Evolutionary conservation across 2,113 vertebrate species (phyloP), one percentile per base, ranked within the genome.

Genomic region (Spermophilus dauricus): DNA sequence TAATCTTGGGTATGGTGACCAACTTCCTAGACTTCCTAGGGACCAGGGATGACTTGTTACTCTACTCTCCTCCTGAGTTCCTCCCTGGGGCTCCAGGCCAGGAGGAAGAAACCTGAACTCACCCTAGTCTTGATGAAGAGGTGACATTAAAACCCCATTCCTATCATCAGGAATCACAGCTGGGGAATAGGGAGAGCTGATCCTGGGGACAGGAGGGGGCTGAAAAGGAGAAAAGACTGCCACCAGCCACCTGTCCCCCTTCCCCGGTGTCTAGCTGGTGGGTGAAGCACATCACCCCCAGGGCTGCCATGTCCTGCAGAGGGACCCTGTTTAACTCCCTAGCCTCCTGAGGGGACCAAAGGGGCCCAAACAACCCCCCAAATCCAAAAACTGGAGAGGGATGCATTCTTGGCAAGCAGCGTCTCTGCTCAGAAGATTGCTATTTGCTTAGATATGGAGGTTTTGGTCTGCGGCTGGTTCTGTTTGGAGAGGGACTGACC

Each of bases 401-500:
- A 65, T 5, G 3, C 72, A 53, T 58, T 70, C 67, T 56, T 69
- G 58, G 86, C 61, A 70, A 2, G 67, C 45, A 7, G 42, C 16
- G 4, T 39, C 61, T 94, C 58, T 17, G 2, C 67, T 80, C 5
- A 30, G 85, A 65, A n/a, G 65, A 20, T 37, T 84, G 32, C 93
- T 72, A 0, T 92, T 95, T 92, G 88, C 85, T 90, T 75, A 34
- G 51, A 45, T 58, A 18, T 2, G 39, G 84, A 45, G 13, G 65
- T 72, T 88, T 90, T 20, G 39, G 37, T 42, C 90, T 75, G 69
- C 5, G 0, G 58, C 48, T 75, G 4, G 1, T 72, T 67, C 56
- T 63, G 56, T 69, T 63, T 45, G 39, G 63, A 94, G 67, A 76
- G 72, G 37, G 75, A 51, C 69, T 94, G 96, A 95, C 97, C 93